phyloP scores from a whole-genome alignment of 2,113 vertebrate species.

The Pollachius pollachius region DNA sequence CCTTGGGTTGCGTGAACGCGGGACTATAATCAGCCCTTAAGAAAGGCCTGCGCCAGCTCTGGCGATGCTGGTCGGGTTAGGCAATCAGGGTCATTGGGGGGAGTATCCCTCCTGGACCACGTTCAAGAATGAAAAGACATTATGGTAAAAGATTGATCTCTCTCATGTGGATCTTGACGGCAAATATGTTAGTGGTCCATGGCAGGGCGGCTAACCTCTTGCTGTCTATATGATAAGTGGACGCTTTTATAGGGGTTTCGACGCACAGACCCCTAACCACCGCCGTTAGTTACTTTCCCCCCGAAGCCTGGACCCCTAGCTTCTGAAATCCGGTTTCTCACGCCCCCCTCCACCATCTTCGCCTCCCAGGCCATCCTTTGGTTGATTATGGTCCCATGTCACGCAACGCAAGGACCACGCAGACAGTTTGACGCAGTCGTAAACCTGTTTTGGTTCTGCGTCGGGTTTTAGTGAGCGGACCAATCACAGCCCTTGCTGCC shows the following conservation, averaged over 20 bases:
- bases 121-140: neutral
- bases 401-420: too few species aligned
- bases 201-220: slow-evolving; percentile 4
- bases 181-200: slow-evolving; percentile 2
- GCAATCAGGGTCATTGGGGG: slow-evolving; percentile 2
- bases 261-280: slow-evolving; percentile 3
- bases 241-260: slow-evolving; percentile 10
- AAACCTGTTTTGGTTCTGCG: too few species aligned
- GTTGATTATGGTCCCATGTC: too few species aligned
- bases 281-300: slow-evolving; percentile 10
- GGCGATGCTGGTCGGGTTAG: neutral
- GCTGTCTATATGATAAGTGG: slow-evolving; percentile 1
- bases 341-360: neutral
- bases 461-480: too few species aligned
- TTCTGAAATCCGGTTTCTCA: slow-evolving; percentile 44
- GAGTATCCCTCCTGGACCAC: neutral
- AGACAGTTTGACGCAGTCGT: too few species aligned
- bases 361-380: too few species aligned
- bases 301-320: slow-evolving; percentile 15
- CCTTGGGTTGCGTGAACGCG: too few species aligned
- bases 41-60: neutral
- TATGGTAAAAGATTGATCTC: neutral
- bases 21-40: too few species aligned
- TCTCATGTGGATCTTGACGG: slow-evolving; percentile 9
- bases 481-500: too few species aligned